Percentiles rank a stretch among this genome's conserved stretches.
phyloP scores from a whole-genome alignment of 1,140 invertebrate genomes.

The Cydia splendana region DNA sequence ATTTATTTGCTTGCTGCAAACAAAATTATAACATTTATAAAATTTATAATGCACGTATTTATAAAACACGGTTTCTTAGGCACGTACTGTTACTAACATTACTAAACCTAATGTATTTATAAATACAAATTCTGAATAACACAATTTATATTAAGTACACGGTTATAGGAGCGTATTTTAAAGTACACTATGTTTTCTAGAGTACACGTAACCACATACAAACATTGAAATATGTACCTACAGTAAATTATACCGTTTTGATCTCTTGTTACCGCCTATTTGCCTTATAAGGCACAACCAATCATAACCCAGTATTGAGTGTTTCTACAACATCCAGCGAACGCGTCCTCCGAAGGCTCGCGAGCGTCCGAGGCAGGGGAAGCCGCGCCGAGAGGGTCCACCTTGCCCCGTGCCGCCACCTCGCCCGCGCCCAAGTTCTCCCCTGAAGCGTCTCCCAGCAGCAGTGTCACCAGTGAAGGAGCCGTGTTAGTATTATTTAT shows the following conservation, averaged over 20 bases:
- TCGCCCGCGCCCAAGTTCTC: slow-evolving; percentile 70
- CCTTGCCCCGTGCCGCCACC: slow-evolving; percentile 72
- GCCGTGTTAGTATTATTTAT: slow-evolving; percentile 73
- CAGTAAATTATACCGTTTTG: too few species aligned
- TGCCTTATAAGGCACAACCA: not conserved
- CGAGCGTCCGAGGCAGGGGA: slow-evolving; percentile 75
- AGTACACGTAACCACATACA: too few species aligned
- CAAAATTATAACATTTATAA: not conserved
- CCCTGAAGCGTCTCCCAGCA: slow-evolving; percentile 74
- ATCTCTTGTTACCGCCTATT: not conserved
- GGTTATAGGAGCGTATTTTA: too few species aligned
- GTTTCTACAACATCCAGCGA: slow-evolving; percentile 74
- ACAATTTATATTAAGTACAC: too few species aligned
- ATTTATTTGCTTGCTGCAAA: not conserved
- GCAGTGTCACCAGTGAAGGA: slow-evolving; percentile 78
- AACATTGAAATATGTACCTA: too few species aligned
- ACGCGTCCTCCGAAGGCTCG: slow-evolving; percentile 76
- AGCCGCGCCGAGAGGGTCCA: slow-evolving; percentile 81
- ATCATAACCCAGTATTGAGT: slow-evolving; percentile 62
- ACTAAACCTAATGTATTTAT: not conserved
- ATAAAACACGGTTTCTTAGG: too few species aligned
- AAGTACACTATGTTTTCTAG: too few species aligned
- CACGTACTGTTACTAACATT: not conserved
- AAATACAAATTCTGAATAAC: too few species aligned
- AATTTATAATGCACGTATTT: not conserved